A percentile compares a stretch with the other conserved stretches of the same genome.
Conservation (phyloP, 2,888 invertebrate species). For the Lobophora halterata region DNA sequence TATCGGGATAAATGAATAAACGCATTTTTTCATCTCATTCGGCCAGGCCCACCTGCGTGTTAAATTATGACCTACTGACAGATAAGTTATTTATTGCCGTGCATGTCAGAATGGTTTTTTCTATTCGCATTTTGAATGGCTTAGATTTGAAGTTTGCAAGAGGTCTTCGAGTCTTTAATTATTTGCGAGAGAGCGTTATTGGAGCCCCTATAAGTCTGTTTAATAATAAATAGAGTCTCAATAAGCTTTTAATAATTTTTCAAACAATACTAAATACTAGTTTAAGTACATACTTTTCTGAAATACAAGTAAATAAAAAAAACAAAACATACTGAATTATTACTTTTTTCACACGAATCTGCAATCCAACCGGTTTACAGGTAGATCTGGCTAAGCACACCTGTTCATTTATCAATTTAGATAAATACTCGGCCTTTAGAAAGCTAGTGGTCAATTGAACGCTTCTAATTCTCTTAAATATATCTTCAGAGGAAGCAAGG, state of each 20-base stretch:
- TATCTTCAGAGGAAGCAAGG: too few species aligned
- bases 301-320: too few species aligned
- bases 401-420: constrained; percentile 15
- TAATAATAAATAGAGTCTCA: too few species aligned
- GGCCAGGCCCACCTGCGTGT: constrained; percentile 29
- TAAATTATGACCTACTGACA: constrained; percentile 29
- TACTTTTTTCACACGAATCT: constrained; percentile 20
- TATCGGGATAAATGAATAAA: constrained; percentile 26
- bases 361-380: constrained; percentile 14
- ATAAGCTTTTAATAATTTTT: too few species aligned
- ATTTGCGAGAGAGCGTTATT: too few species aligned
- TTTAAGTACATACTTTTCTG: too few species aligned
- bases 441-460: constrained; percentile 9
- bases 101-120: constrained; percentile 15
- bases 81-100: constrained; percentile 23
- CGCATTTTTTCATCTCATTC: constrained; percentile 27
- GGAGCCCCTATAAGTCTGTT: too few species aligned
- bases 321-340: background rate
- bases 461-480: background rate
- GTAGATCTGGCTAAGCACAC: constrained; percentile 8
- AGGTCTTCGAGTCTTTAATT: background rate
- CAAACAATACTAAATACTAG: too few species aligned
- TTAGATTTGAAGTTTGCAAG: background rate
- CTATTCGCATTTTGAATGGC: constrained; percentile 1
- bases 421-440: constrained; percentile 9